These are phyloP conservation scores for Astur gentilis DNA, from an alignment of 2,113 vertebrate species.

Conservation along the genomic window DNA sequence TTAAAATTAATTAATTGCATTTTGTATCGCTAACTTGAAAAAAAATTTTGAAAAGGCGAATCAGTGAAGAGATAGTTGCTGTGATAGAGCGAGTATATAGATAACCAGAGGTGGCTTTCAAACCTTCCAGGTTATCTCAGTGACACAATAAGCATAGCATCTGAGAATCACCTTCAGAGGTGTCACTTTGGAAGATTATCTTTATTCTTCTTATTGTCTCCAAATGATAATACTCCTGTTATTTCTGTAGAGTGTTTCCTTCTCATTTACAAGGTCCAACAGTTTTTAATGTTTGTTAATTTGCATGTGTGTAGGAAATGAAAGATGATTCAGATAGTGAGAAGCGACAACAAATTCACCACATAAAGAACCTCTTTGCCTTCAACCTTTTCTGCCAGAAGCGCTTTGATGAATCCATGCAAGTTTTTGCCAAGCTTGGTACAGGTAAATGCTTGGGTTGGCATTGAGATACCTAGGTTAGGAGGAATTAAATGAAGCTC, in stretches of 20 bases:
- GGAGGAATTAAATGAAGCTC: neutral
- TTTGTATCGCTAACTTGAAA: neutral
- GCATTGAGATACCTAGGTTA: neutral
- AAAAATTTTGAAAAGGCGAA: neutral
- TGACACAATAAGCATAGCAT: neutral
- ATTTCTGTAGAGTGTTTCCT: neutral
- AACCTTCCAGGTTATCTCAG: neutral
- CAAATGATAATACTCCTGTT: neutral
- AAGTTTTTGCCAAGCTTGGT: conserved; percentile 96
- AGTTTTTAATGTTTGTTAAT: neutral
- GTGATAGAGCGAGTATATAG: neutral
- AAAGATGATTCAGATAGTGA: conserved; percentile 96
- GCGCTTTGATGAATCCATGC: conserved; percentile 98
- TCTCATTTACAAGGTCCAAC: fast-evolving
- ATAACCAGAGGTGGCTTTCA: neutral
- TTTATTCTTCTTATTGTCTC: neutral
- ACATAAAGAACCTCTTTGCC: conserved; percentile 97
- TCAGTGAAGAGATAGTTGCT: neutral
- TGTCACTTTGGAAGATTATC: neutral
- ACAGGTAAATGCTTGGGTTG: conserved; percentile 80
- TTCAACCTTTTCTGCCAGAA: conserved; percentile 99
- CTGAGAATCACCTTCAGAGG: neutral
- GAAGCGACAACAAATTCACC: conserved; percentile 94
- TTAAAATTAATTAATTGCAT: neutral
- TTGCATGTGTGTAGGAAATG: conserved; percentile 83